These are phyloP conservation scores for Acanthacorydalis orientalis DNA, from an alignment of 2,888 invertebrate species.

Conservation along the genomic window DNA sequence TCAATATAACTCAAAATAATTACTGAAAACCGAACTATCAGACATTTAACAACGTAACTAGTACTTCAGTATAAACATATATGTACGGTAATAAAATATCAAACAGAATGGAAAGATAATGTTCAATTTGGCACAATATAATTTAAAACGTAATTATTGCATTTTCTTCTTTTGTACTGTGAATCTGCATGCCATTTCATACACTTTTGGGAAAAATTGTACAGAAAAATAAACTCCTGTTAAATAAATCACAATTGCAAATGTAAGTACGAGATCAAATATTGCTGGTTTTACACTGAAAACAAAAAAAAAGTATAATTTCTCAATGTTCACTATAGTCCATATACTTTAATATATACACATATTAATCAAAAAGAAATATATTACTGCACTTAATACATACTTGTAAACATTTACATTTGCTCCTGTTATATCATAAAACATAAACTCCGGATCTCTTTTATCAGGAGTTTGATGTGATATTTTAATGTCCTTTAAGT, in stretches of 20 bases:
- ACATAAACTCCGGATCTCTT: conserved; percentile 83
- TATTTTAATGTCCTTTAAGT: conserved; percentile 59
- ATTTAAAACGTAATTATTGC: not conserved
- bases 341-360: not conserved
- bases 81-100: conserved; percentile 3
- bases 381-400: conserved; percentile 12
- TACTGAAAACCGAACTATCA: too few relatives aligned
- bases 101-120: not conserved
- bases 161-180: conserved; percentile 11
- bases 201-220: conserved; percentile 49
- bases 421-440: conserved; percentile 70
- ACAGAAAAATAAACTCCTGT: conserved; percentile 69
- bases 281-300: conserved; percentile 92
- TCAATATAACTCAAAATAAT: too few relatives aligned
- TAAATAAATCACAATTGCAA: conserved; percentile 71
- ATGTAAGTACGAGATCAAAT: conserved; percentile 87
- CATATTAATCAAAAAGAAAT: not conserved
- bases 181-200: conserved; percentile 41
- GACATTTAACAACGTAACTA: conserved; percentile 1
- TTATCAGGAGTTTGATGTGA: conserved; percentile 56
- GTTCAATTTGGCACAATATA: not conserved
- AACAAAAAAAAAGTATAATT: conserved; percentile 14
- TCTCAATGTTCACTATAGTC: too few relatives aligned
- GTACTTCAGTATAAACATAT: not conserved
- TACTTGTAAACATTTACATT: conserved; percentile 78